Evolutionary conservation across 2,888 invertebrate genomes (phyloP).

Genomic region (Heterodera filipjevi): DNA sequence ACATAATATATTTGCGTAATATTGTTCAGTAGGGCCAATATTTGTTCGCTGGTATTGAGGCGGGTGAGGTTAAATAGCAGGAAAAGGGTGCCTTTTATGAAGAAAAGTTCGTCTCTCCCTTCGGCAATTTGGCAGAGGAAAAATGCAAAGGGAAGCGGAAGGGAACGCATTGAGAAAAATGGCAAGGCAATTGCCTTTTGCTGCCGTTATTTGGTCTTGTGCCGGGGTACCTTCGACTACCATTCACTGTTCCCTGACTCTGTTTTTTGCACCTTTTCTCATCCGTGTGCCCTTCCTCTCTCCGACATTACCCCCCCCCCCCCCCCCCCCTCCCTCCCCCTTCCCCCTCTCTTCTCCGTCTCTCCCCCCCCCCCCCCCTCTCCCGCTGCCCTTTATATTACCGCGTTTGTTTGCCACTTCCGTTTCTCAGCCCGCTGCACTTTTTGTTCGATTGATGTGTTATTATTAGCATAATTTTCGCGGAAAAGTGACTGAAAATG

Average conservation of each 20-base stretch:
- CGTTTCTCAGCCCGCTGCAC: too few species aligned
- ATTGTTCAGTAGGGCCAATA: conserved; percentile 1
- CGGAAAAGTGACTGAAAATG: neutral
- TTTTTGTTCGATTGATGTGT: neutral
- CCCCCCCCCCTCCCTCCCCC: neutral
- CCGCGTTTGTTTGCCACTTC: neutral
- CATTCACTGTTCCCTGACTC: neutral
- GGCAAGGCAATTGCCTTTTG: neutral
- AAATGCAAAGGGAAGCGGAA: neutral
- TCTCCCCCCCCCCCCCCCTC: neutral
- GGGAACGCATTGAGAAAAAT: too few species aligned
- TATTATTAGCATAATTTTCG: neutral
- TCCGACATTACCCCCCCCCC: neutral
- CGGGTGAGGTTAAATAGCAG: neutral
- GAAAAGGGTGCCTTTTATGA: neutral
- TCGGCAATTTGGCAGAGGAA: neutral
- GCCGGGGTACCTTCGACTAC: neutral
- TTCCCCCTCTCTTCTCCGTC: too few species aligned
- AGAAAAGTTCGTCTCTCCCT: neutral
- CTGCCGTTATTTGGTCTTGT: neutral
- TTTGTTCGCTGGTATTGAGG: neutral
- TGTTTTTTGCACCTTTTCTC: neutral
- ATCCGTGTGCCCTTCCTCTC: neutral
- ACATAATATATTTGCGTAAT: neutral
- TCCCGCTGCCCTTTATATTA: neutral